Percentiles rank a stretch among this genome's conserved stretches.
phyloP scores from a whole-genome alignment of 2,113 vertebrate species.

The Lagopus leucura region DNA sequence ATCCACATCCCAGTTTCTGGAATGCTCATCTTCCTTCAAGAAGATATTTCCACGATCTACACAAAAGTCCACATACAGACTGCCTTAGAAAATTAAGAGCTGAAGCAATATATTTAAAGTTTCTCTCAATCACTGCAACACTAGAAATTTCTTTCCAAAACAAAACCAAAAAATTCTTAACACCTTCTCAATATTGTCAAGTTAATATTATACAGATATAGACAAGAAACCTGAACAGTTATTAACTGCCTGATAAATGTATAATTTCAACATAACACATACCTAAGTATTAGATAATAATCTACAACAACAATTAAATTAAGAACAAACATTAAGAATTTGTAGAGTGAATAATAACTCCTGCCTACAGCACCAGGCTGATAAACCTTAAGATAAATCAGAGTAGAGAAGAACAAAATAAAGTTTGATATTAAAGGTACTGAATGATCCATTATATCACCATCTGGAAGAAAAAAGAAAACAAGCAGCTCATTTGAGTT shows the following conservation, averaged over 20 bases:
- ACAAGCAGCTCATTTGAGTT: neutral
- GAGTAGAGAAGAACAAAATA: neutral
- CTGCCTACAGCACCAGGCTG: neutral
- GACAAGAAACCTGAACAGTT: neutral
- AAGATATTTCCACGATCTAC: neutral
- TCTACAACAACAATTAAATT: slow-evolving; percentile 16
- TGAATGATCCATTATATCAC: neutral
- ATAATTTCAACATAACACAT: neutral
- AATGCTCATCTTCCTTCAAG: neutral
- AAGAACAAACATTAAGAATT: neutral
- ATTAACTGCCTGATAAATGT: neutral
- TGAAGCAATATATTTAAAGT: neutral
- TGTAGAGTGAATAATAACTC: neutral
- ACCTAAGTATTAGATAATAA: neutral
- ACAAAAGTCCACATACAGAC: neutral
- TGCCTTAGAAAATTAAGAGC: neutral
- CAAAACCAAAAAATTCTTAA: fast-evolving
- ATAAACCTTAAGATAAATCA: neutral
- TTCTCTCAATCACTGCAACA: neutral
- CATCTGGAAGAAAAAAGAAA: neutral
- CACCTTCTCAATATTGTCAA: neutral
- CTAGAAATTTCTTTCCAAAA: neutral
- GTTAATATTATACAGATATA: neutral
- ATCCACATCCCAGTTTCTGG: neutral
- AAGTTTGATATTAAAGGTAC: neutral